Evolutionary conservation across 1,140 invertebrate species (phyloP), one percentile per base, ranked within the genome.

Genomic region (Bombus affinis): DNA sequence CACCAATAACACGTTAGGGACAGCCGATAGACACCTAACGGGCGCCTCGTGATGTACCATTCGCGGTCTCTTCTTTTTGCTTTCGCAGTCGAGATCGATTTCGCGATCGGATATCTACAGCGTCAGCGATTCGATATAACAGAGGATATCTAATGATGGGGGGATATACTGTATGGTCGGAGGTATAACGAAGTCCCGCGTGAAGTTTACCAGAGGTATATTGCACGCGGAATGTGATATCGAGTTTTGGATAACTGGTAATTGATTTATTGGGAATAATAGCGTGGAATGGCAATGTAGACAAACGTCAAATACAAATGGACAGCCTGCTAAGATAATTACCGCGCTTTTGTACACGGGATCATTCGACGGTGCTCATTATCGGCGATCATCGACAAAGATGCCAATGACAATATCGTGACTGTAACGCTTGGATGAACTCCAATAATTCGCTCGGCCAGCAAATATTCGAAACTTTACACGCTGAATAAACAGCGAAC

Each of bases 1-100:
- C 86, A 89, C 84, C 86, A 77, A 81, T 87, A 68, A 72, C 57
- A 28, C 59, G 59, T 79, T n/a, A 59, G 44, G 39, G 79, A 47
- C 3, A 66, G 37, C 25, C 59, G 65, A 87, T 42, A 32, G 28
- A 22, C 44, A 65, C 44, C 68, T 57, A 65, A 37, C 70, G 53
- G 68, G 35, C 80, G 37, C 35, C 59, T 85, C 77, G 68, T 78
- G 59, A 78, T 59, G 12, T 37, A 80, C 18, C 18, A 25, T 37
- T 70, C 32, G 32, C 66, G 8, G 8, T 22, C 18, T 1, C 18
- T 28, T 37, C 12, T 72, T 37, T 42, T 22, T 44, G 13, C 42
- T 18, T 22, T 32, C 25, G 28, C 8, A 32, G 15, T 44, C 12
- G 10, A n/a, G n/a, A 76, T 76, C 74, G 47, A 39, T 53, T 57